Evolutionary conservation across 2,888 invertebrate species (phyloP).

Genomic region (Drosophila melanocephala): DNA sequence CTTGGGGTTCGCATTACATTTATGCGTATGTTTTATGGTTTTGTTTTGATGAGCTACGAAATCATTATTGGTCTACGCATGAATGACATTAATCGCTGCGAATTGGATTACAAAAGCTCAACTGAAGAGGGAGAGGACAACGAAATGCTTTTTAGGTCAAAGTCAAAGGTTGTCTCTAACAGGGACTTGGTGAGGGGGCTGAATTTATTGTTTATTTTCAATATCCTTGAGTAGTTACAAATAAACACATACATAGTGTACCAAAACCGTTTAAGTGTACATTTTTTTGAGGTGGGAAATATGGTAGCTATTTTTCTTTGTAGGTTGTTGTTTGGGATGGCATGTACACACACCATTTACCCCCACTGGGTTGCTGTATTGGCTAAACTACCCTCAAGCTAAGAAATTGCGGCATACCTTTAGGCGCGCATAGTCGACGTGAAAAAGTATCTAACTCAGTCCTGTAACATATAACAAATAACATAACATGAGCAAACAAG

Average conservation of each 20-base stretch:
- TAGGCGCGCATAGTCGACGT: neutral
- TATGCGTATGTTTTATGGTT: constrained; percentile 36
- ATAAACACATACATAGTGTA: neutral
- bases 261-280: neutral
- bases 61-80: constrained; percentile 61
- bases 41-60: constrained; percentile 62
- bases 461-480: no score
- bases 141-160: constrained; percentile 51
- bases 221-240: neutral
- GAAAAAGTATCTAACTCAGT: neutral
- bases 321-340: neutral
- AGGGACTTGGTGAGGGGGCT: neutral
- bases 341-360: neutral
- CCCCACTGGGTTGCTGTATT: neutral
- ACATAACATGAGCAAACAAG: neutral
- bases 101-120: constrained; percentile 33
- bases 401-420: neutral
- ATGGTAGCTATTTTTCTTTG: neutral
- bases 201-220: neutral
- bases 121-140: neutral
- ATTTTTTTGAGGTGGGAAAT: neutral
- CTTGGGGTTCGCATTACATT: constrained; percentile 33
- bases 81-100: constrained; percentile 53
- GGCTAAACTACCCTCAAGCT: neutral
- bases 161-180: neutral